Conservation (phyloP, 2,113 vertebrate species). For the Coryphaenoides rupestris region DNA sequence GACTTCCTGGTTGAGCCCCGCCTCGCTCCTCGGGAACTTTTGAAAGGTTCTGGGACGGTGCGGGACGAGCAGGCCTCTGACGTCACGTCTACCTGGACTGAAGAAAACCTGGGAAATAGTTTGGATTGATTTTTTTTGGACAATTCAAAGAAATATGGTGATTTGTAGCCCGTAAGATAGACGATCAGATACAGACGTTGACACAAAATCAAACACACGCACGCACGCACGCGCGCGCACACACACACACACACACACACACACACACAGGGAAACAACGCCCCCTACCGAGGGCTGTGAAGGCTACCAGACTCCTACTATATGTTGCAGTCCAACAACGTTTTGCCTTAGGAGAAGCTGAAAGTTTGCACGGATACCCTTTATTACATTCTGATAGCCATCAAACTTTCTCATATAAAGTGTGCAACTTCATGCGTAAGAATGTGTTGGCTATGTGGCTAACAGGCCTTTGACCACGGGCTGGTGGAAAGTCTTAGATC, state of each 20-base stretch:
- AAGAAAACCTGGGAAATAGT: not conserved
- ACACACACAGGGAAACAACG: slow-evolving; percentile 1
- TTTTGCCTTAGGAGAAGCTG: too few species aligned
- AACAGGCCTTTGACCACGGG: not conserved
- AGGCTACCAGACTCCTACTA: not conserved
- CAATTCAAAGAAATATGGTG: too few species aligned
- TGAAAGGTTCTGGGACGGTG: slow-evolving; percentile 38
- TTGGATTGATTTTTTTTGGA: not conserved
- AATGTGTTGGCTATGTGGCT: too few species aligned
- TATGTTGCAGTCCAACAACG: too few species aligned
- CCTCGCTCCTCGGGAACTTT: slow-evolving; percentile 16
- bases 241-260: not conserved
- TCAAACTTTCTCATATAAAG: not conserved
- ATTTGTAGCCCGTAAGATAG: too few species aligned
- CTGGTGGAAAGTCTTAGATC: not conserved
- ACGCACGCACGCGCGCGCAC: not conserved
- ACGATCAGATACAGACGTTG: not conserved
- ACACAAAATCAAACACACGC: not conserved
- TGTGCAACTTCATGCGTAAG: too few species aligned
- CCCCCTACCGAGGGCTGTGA: not conserved
- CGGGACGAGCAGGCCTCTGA: slow-evolving; percentile 39
- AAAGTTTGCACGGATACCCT: not conserved
- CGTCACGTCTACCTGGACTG: slow-evolving; percentile 58
- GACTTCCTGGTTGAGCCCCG: slow-evolving; percentile 61
- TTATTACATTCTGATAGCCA: not conserved